phyloP scores from a whole-genome alignment of 2,113 vertebrate species.

The Heteronetta atricapilla region DNA sequence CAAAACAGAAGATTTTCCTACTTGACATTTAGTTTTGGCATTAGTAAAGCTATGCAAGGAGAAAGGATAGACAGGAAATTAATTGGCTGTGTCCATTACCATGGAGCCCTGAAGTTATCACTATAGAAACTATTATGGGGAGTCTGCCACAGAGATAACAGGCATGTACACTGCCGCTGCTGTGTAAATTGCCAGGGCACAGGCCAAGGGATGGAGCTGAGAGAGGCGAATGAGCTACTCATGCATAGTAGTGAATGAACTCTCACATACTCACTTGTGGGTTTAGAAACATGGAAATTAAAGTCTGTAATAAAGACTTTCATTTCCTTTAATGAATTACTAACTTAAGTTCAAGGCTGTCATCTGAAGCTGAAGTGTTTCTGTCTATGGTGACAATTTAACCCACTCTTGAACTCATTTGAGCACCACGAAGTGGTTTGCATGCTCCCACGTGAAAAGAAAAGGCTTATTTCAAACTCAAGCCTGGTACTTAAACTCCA shows the following conservation, averaged over 20 bases:
- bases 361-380: not conserved
- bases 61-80: slow-evolving; percentile 50
- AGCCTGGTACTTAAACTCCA: not conserved
- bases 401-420: not conserved
- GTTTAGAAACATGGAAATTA: slow-evolving; percentile 21
- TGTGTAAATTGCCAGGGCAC: slow-evolving; percentile 17
- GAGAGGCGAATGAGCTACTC: not conserved
- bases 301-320: slow-evolving; percentile 37
- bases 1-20: slow-evolving; percentile 34
- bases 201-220: not conserved
- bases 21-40: slow-evolving; percentile 59
- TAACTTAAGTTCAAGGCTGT: slow-evolving; percentile 6
- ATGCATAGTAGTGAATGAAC: not conserved
- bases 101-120: slow-evolving; percentile 15
- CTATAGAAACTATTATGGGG: slow-evolving; percentile 33
- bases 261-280: slow-evolving; percentile 1
- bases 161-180: not conserved
- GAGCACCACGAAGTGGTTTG: not conserved
- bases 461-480: not conserved
- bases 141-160: not conserved
- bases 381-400: not conserved
- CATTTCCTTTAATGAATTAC: slow-evolving; percentile 48
- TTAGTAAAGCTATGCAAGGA: slow-evolving; percentile 9
- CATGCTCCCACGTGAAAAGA: not conserved
- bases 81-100: slow-evolving; percentile 62